A percentile compares a stretch with the other conserved stretches of the same genome.
These are phyloP conservation scores for Ryuthela nishihirai DNA, from an alignment of 2,888 invertebrate genomes.

Conservation along the genomic window DNA sequence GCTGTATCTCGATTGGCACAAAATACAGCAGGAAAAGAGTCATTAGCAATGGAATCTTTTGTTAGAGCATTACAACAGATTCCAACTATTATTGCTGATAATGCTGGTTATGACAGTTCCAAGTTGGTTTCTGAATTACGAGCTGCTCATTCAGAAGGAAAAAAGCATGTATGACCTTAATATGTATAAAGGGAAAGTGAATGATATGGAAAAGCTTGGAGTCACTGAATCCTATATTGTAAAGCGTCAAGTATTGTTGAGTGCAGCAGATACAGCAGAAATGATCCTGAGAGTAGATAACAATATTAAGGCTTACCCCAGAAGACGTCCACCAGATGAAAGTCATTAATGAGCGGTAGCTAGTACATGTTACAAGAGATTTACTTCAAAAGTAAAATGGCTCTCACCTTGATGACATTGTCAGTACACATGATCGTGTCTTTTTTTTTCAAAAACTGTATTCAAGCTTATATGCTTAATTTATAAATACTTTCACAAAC, in stretches of 20 bases:
- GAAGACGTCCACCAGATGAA: constrained; percentile 74
- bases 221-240: constrained; percentile 97
- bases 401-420: too few relatives aligned
- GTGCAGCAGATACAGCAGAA: constrained; percentile 95
- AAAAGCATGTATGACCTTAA: constrained; percentile 71
- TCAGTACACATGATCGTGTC: too few relatives aligned
- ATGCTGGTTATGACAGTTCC: constrained; percentile 97
- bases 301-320: constrained; percentile 87
- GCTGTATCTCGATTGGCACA: constrained; percentile 79
- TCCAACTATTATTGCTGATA: constrained; percentile 95
- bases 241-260: constrained; percentile 89
- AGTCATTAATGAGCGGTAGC: too few relatives aligned
- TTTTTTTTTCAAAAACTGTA: too few relatives aligned
- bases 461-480: too few relatives aligned
- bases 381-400: too few relatives aligned
- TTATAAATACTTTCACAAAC: too few relatives aligned
- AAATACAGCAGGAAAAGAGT: constrained; percentile 92
- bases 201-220: constrained; percentile 85
- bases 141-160: constrained; percentile 82
- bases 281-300: constrained; percentile 98
- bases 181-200: constrained; percentile 58
- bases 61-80: constrained; percentile 72
- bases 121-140: constrained; percentile 87
- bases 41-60: constrained; percentile 94
- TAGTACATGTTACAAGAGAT: too few relatives aligned